These are phyloP conservation scores for Brachionus koreanus DNA, from an alignment of 1,140 invertebrate genomes.

Conservation along the genomic window DNA sequence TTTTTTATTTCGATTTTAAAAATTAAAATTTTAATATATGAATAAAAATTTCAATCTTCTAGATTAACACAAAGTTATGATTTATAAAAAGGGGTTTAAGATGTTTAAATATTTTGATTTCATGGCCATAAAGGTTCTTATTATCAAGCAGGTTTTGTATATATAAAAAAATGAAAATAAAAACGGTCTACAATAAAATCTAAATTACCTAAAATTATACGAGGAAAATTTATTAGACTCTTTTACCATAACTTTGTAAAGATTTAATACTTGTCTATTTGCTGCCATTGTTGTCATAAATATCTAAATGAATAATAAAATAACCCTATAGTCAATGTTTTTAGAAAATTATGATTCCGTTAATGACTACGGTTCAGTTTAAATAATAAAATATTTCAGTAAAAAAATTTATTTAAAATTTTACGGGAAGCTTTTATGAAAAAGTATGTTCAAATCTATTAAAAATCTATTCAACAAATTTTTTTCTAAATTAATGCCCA, in stretches of 20 bases:
- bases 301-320: not conserved
- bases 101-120: too few relatives aligned
- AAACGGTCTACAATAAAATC: not conserved
- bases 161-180: too few relatives aligned
- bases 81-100: too few relatives aligned
- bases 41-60: too few relatives aligned
- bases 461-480: not conserved
- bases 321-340: not conserved
- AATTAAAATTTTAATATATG: too few relatives aligned
- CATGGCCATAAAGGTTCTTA: too few relatives aligned
- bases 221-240: constrained; percentile 41
- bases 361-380: not conserved
- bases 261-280: not conserved
- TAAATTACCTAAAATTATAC: constrained; percentile 39
- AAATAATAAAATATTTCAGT: not conserved
- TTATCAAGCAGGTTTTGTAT: too few relatives aligned
- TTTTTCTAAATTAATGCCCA: not conserved
- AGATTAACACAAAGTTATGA: too few relatives aligned
- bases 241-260: constrained; percentile 36
- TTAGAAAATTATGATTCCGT: not conserved
- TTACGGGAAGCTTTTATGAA: not conserved
- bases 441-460: constrained; percentile 1
- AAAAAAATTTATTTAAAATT: constrained; percentile 26
- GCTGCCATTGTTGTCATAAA: not conserved
- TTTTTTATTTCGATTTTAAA: too few relatives aligned